Conservation (phyloP, 2,888 invertebrate species). For the Ennomos quercinarius region DNA sequence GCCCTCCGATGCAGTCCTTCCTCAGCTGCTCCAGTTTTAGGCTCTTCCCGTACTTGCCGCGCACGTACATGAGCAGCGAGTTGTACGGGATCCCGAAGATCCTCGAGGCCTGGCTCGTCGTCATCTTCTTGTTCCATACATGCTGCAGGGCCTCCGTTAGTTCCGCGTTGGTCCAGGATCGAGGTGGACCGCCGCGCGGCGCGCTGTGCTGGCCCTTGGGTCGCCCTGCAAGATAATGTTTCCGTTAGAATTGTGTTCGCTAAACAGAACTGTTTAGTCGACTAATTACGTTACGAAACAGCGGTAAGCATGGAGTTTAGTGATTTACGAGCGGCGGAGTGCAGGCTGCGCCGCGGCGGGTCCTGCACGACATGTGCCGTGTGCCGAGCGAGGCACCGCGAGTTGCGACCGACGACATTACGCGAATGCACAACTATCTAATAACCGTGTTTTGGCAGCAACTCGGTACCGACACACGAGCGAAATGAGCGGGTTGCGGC, state of each 20-base stretch:
- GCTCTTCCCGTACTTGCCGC: constrained; percentile 97
- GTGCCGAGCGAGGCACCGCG: constrained; percentile 58
- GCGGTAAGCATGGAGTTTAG: constrained; percentile 53
- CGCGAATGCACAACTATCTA: constrained; percentile 79
- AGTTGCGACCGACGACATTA: constrained; percentile 62
- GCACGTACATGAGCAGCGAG: constrained; percentile 95
- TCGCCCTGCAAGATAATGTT: constrained; percentile 84
- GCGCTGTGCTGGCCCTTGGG: constrained; percentile 97
- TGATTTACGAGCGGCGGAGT: constrained; percentile 71
- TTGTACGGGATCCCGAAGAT: constrained; percentile 98
- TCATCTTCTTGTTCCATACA: constrained; percentile 98
- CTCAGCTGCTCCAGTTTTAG: constrained; percentile 94
- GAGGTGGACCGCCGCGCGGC: constrained; percentile 94
- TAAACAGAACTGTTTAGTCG: constrained; percentile 58
- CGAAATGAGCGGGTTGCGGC: constrained; percentile 78
- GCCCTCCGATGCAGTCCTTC: constrained; percentile 94
- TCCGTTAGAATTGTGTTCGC: constrained; percentile 52
- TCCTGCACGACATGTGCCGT: constrained; percentile 79
- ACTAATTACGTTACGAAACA: constrained; percentile 69
- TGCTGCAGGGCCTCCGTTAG: constrained; percentile 95
- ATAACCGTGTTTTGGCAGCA: constrained; percentile 77
- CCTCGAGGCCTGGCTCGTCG: constrained; percentile 95
- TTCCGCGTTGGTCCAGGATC: constrained; percentile 97
- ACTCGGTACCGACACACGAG: constrained; percentile 65
- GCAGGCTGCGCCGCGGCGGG: constrained; percentile 64